Conservation (phyloP, 2,113 vertebrate genomes). For the Xiphophorus maculatus region DNA sequence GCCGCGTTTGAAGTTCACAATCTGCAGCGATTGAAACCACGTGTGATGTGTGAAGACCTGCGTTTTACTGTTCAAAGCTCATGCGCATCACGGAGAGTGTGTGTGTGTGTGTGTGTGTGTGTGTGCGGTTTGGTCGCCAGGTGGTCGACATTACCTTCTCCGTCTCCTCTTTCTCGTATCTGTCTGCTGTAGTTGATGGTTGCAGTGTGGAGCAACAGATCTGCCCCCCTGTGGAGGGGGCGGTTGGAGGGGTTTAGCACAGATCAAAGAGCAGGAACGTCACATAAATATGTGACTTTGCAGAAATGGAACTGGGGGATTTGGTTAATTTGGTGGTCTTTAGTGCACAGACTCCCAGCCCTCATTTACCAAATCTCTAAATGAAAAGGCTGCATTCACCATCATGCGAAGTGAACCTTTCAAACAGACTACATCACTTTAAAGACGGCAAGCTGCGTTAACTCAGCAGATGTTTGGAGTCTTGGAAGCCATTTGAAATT, state of each 20-base stretch:
- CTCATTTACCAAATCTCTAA: background rate
- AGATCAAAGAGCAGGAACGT: constrained; percentile 20
- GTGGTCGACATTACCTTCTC: constrained; percentile 43
- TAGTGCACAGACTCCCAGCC: background rate
- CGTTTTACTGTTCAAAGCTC: constrained; percentile 15
- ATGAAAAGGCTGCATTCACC: background rate
- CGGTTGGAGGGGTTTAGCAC: background rate
- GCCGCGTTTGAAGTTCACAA: constrained; percentile 53
- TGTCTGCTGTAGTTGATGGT: constrained; percentile 9
- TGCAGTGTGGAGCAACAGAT: constrained; percentile 5
- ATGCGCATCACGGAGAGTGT: background rate
- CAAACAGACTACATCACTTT: background rate
- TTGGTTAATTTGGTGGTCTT: background rate
- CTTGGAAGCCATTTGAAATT: background rate
- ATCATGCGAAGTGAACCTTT: constrained; percentile 1
- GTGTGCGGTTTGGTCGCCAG: constrained; percentile 24
- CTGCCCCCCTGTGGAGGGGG: constrained; percentile 1
- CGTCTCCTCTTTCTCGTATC: constrained; percentile 1
- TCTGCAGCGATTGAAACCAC: constrained; percentile 42
- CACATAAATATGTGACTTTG: constrained; percentile 4
- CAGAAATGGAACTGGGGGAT: background rate
- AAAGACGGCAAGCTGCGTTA: background rate
- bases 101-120: background rate
- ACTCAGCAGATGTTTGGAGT: background rate
- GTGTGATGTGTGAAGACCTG: constrained; percentile 5